Conservation (phyloP, 2,888 invertebrate genomes). For the Apotomis turbidana region DNA sequence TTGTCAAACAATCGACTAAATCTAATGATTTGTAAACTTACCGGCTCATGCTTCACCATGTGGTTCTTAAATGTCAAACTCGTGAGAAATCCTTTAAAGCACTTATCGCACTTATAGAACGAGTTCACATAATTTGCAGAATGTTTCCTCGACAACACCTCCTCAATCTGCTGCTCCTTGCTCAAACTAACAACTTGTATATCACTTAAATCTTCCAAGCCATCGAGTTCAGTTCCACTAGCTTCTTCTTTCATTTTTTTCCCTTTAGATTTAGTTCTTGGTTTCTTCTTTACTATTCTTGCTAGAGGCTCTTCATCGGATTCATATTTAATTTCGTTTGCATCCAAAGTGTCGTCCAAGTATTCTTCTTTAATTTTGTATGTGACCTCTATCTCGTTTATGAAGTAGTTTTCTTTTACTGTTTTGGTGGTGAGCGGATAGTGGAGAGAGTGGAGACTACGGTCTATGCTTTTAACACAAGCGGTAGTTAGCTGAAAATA, state of each 20-base stretch:
- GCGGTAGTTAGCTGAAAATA: conserved; percentile 50
- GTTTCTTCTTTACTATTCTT: conserved; percentile 46
- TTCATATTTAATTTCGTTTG: conserved; percentile 39
- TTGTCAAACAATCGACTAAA: no score
- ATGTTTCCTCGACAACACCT: conserved; percentile 57
- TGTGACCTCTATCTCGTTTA: conserved; percentile 27
- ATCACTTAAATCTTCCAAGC: conserved; percentile 46
- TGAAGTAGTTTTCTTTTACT: conserved; percentile 5
- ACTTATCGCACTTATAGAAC: conserved; percentile 66
- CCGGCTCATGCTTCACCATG: conserved; percentile 66
- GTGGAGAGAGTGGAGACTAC: conserved; percentile 7
- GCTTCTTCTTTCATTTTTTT: background rate
- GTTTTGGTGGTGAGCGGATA: conserved; percentile 2
- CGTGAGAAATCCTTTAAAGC: conserved; percentile 70
- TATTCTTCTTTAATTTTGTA: conserved; percentile 33
- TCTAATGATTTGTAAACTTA: conserved; percentile 48
- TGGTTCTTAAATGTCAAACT: conserved; percentile 66
- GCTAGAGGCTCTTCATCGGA: conserved; percentile 49
- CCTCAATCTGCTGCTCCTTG: conserved; percentile 63
- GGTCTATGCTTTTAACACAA: conserved; percentile 44
- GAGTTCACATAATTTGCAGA: conserved; percentile 65
- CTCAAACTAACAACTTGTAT: conserved; percentile 57
- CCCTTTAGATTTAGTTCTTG: conserved; percentile 5
- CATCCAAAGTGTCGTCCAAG: conserved; percentile 4
- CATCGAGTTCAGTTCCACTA: conserved; percentile 20